Evolutionary conservation across 2,797 vertebrate genomes (phyloP), one percentile per base, ranked within the genome.

Genomic region (Pseudomugil gertrudae): DNA sequence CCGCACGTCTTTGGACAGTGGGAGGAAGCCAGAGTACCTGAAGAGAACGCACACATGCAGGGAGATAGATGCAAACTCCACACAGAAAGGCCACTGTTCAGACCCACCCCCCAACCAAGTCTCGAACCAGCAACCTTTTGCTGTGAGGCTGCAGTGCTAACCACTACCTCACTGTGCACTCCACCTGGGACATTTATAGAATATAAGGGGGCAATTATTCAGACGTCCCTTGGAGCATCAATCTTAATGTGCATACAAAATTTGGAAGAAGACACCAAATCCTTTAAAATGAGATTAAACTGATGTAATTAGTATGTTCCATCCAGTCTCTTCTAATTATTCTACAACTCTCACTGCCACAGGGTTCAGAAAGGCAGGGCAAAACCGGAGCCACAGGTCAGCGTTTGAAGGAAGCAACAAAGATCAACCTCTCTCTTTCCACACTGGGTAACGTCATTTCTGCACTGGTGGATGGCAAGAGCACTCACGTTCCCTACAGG

Each of bases 401-500:
- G 82, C 94, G 98, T 19, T 92, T 99, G 73, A 99, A 98, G 85
- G 98, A 99, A 90, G 98, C 98, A 9, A 99, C 98, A 0, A 99
- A 99, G 92, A 99, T 99, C 84, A 99, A 99, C 82, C 94, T 99
- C 7, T 99, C 98, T 0, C 95, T 99, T 24, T 99, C 98, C 35
- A 99, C 97, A 0, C 93, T 99, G 93, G 98, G 98, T n/a, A 99
- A 99, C 5, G 98, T 99, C 4, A 99, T 99, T 84, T 99, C 98
- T 17, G 98, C 98, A 0, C 88, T 99, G 89, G 98, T 99, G 64
- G 98, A 99, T 57, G 98, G 98, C 56, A 99, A 98, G 89, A 99
- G 98, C 90, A 99, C 98, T 32, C 98, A 99, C 0, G 98, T 99
- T 45, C 98, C 98, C 52, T 99, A 99, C 86, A 95, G 98, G 59